phyloP scores from a whole-genome alignment of 2,113 vertebrate species.

The Prietella phreatophila region DNA sequence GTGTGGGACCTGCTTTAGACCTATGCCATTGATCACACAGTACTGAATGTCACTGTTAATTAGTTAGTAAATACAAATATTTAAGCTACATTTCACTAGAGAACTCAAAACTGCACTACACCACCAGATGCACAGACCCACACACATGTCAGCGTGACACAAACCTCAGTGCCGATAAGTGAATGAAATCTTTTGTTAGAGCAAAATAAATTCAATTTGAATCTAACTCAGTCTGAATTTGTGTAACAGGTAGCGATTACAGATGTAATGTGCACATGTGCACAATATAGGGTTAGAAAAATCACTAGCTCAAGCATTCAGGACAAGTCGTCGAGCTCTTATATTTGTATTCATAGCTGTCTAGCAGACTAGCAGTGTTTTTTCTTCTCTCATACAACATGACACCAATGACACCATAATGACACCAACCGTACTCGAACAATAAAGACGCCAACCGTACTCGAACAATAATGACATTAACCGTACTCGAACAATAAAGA shows the following conservation, averaged over 20 bases:
- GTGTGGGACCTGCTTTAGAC: constrained; percentile 32
- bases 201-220: not conserved
- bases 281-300: not conserved
- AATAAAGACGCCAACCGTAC: not conserved
- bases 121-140: constrained; percentile 32
- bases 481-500: not conserved
- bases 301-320: not conserved
- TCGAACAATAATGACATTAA: not conserved
- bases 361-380: not conserved
- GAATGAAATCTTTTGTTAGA: not conserved
- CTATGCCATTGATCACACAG: constrained; percentile 32
- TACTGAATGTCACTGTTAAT: constrained; percentile 30
- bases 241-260: not conserved
- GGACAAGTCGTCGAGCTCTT: not conserved
- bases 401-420: not conserved
- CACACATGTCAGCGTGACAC: constrained; percentile 10
- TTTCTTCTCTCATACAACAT: not conserved
- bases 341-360: not conserved
- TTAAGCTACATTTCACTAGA: not conserved
- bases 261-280: not conserved
- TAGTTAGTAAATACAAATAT: constrained; percentile 22
- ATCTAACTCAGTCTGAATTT: not conserved
- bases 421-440: not conserved
- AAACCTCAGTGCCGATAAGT: not conserved
- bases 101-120: not conserved